A percentile compares a stretch with the other conserved stretches of the same genome.
phyloP scores from a whole-genome alignment of 2,888 invertebrate genomes.

The Romanomermis culicivorax region DNA sequence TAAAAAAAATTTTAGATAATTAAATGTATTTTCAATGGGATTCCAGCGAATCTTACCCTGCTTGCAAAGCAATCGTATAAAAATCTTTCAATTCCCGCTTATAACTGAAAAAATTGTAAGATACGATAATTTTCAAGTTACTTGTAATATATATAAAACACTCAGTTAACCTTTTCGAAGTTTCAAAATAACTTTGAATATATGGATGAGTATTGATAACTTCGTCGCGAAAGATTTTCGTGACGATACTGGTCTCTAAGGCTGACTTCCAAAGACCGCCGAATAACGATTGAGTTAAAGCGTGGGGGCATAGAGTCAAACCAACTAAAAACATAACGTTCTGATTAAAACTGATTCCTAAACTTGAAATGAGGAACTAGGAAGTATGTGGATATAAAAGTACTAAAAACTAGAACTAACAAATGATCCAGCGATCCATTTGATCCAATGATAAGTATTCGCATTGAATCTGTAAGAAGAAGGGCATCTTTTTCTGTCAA shows the following conservation, averaged over 20 bases:
- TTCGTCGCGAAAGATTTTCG: conserved; percentile 85
- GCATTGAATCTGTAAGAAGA: conserved; percentile 52
- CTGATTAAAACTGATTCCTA: too few relatives aligned
- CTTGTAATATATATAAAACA: not conserved
- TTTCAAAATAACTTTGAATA: conserved; percentile 74
- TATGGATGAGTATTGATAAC: conserved; percentile 84
- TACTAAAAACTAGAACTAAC: not conserved
- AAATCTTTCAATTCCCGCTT: conserved; percentile 92
- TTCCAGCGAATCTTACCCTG: conserved; percentile 39
- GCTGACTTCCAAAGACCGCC: conserved; percentile 62
- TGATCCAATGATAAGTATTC: conserved; percentile 84
- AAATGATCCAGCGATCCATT: conserved; percentile 90
- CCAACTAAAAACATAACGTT: conserved; percentile 43
- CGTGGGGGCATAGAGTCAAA: conserved; percentile 66
- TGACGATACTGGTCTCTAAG: conserved; percentile 75
- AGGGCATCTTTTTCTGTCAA: not conserved
- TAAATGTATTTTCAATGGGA: conserved; percentile 7
- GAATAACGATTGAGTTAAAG: conserved; percentile 53
- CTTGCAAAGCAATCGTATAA: conserved; percentile 65
- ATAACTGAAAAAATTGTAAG: conserved; percentile 33
- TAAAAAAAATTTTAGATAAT: not conserved
- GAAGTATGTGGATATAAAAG: not conserved
- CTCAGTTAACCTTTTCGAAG: conserved; percentile 51
- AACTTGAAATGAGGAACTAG: not conserved
- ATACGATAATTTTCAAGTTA: not conserved